Conservation (phyloP, 2,888 invertebrate genomes). For the Calameuta idolon region DNA sequence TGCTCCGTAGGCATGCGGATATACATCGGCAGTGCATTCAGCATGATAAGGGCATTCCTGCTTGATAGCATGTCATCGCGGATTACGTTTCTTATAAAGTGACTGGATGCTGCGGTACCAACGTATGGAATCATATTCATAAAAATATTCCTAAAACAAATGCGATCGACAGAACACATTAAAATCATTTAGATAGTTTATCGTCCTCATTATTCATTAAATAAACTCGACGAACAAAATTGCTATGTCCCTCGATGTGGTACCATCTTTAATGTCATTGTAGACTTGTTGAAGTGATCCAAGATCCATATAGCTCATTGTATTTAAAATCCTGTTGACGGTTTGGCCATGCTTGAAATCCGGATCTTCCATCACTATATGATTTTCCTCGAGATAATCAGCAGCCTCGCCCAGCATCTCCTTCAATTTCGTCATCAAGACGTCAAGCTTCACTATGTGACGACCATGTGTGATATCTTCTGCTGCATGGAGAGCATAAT, state of each 20-base stretch:
- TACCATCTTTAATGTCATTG: conserved; percentile 29
- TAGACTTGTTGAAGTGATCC: conserved; percentile 54
- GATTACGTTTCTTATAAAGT: conserved; percentile 63
- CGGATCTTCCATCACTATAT: conserved; percentile 53
- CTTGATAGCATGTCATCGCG: conserved; percentile 55
- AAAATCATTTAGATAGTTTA: background rate
- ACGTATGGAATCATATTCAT: conserved; percentile 67
- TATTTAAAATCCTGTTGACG: conserved; percentile 55
- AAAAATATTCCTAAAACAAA: conserved; percentile 58
- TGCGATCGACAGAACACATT: no score
- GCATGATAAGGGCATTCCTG: conserved; percentile 53
- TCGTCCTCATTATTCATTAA: background rate
- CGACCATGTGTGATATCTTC: conserved; percentile 61
- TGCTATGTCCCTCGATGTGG: conserved; percentile 33
- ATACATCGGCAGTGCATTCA: conserved; percentile 65
- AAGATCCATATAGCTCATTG: conserved; percentile 56
- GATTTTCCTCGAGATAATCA: conserved; percentile 58
- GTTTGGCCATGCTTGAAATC: conserved; percentile 58
- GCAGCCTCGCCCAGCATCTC: conserved; percentile 56
- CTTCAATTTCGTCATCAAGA: conserved; percentile 45
- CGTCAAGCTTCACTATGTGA: conserved; percentile 46
- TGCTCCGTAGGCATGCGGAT: conserved; percentile 63
- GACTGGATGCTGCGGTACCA: conserved; percentile 65
- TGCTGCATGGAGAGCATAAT: conserved; percentile 37
- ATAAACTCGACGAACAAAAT: conserved; percentile 35